Base-by-base conservation (phyloP, 2,888 invertebrate genomes). In the Lydus trimaculatus region DNA sequence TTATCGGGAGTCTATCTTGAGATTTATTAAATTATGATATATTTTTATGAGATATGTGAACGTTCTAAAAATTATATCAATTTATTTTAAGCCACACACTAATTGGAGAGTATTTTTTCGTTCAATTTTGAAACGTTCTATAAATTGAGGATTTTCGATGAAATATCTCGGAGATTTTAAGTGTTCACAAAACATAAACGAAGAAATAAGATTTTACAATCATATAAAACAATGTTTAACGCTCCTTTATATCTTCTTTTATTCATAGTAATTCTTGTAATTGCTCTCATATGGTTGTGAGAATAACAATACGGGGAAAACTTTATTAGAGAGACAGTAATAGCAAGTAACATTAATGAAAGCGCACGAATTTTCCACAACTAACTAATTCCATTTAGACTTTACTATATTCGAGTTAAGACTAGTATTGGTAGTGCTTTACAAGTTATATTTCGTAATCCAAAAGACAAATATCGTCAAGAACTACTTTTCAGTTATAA, bases 381-480 rank as follows among this genome's bases (percentile, higher is more conserved):
- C 43, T 17, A 43, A 48, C 20, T 48, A 48, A 48, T 20, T 48
- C 43, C 43, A 20, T 48, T 60, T 31, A n/a, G 20, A 60, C 60
- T 36, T 60, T 31, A 60, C 33, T 60, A 60, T 60, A 60, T 60
- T 71, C 71, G 60, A 67, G 65, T 69, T 68, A 60, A 65, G 66
- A 63, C 67, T 58, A 36, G 58, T 65, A 64, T 69, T 61, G 70
- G 63, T 64, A 28, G 66, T 68, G 74, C 69, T 70, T 70, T 69
- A 66, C 65, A 72, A 71, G 66, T 70, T 69, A 62, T 61, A 64
- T 69, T 70, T 70, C 61, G 66, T 72, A 75, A 75, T 75, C 75
- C 63, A 23, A 28, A 72, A 75, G 73, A 75, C 73, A 75, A 75
- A 75, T 72, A 75, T 73, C 69, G 71, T 68, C 64, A 56, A 65